A percentile compares a stretch with the other conserved stretches of the same genome.
Conservation (phyloP, 2,888 invertebrate species). For the Steinernema hermaphroditum region DNA sequence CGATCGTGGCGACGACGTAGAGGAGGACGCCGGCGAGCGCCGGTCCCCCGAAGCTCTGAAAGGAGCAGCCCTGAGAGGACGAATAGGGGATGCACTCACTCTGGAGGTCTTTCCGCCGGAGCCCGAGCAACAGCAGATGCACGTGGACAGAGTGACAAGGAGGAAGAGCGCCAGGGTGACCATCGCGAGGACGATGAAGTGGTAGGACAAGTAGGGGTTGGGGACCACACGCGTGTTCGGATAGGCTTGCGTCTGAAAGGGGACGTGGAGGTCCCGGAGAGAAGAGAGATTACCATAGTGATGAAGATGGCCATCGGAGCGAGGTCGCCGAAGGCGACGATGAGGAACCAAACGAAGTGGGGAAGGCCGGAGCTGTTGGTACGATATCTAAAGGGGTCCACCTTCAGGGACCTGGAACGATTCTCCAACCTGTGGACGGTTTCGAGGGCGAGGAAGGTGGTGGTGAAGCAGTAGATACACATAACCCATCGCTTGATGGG, state of each 20-base stretch:
- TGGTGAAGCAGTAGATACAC: conserved; percentile 19
- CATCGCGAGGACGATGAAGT: conserved; percentile 10
- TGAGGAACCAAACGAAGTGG: neutral
- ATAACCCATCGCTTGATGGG: neutral
- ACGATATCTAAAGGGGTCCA: neutral
- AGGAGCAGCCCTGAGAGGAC: neutral
- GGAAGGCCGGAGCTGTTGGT: conserved; percentile 18
- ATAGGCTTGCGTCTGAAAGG: neutral
- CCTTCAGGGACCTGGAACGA: neutral
- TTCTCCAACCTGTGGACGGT: neutral
- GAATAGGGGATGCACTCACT: neutral
- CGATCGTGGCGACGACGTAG: neutral
- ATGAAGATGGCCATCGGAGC: conserved; percentile 4
- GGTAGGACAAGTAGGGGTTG: neutral
- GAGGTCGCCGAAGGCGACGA: neutral
- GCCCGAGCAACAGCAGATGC: conserved; percentile 1
- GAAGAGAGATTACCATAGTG: neutral
- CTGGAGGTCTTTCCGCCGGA: neutral
- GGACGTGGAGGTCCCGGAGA: too few species aligned
- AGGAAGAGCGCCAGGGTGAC: neutral
- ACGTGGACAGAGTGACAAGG: neutral
- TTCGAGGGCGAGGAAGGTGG: conserved; percentile 9
- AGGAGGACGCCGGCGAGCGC: neutral
- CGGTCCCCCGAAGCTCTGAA: neutral
- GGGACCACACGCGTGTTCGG: neutral